Evolutionary conservation across 2,888 invertebrate species (phyloP).

Genomic region (Carabus problematicus): DNA sequence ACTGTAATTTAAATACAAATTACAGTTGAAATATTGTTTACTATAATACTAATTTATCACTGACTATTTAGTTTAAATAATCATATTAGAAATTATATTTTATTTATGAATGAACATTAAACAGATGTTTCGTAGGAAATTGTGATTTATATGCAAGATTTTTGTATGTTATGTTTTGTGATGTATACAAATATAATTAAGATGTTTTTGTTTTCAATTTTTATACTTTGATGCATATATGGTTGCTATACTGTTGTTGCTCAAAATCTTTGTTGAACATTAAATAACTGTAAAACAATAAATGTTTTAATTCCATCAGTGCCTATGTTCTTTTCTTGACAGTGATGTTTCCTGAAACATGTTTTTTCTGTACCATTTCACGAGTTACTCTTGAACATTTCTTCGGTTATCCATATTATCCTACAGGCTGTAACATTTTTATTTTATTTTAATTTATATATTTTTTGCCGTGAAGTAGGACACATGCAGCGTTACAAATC

Average conservation of each 20-base stretch:
- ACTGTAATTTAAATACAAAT: no score
- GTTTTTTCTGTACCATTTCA: constrained; percentile 11
- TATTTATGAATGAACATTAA: no score
- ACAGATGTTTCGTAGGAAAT: no score
- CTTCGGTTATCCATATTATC: constrained; percentile 2
- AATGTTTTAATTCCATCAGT: constrained; percentile 35
- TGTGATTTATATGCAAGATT: no score
- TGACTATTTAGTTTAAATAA: no score
- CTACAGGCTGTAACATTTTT: constrained; percentile 20
- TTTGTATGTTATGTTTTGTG: no score
- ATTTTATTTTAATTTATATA: constrained; percentile 32
- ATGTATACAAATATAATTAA: no score
- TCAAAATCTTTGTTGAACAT: constrained; percentile 38
- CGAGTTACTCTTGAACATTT: constrained; percentile 14
- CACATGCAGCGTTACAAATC: constrained; percentile 34
- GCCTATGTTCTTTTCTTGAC: background rate
- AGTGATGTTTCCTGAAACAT: background rate
- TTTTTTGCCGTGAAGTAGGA: constrained; percentile 41
- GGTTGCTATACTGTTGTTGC: constrained; percentile 37
- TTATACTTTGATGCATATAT: no score
- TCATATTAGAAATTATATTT: no score
- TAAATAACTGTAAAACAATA: constrained; percentile 36
- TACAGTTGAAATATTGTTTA: no score
- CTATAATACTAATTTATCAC: no score
- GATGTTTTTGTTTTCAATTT: no score